These are phyloP conservation scores for Tyto alba DNA, from an alignment of 2,113 vertebrate genomes.

Conservation along the genomic window DNA sequence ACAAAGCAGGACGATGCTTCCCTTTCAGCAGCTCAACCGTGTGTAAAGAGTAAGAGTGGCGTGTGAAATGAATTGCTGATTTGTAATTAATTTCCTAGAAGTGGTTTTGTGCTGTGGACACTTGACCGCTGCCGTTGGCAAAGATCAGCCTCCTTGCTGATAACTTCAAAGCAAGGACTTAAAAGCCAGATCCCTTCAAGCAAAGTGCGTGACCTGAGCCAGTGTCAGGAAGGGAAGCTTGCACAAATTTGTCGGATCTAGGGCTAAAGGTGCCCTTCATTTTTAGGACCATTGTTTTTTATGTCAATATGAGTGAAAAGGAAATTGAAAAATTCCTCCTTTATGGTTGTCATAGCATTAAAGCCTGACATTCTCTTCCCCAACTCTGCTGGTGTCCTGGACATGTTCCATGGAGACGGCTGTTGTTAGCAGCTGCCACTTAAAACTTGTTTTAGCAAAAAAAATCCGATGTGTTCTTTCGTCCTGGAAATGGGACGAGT, in stretches of 20 bases:
- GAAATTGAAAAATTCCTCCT: slow-evolving; percentile 6
- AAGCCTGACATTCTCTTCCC: not conserved
- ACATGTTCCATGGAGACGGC: not conserved
- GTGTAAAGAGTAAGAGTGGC: not conserved
- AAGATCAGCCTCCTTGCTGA: not conserved
- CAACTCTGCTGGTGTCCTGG: not conserved
- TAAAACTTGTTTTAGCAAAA: not conserved
- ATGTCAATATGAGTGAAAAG: not conserved
- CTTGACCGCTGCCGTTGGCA: not conserved
- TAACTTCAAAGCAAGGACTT: not conserved
- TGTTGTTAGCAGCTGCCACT: not conserved
- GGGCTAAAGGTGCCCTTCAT: not conserved
- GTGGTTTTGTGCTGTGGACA: not conserved
- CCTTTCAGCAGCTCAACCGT: not conserved
- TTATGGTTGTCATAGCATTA: not conserved
- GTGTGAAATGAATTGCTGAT: not conserved
- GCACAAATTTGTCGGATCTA: not conserved
- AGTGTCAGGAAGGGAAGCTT: not conserved
- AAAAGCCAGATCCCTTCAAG: not conserved
- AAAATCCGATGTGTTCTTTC: not conserved
- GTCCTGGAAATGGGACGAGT: not conserved
- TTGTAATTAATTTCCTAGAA: not conserved
- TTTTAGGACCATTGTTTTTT: not conserved
- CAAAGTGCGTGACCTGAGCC: not conserved
- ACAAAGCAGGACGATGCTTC: not conserved